These are phyloP conservation scores for Heliconius cydno DNA, from an alignment of 2,888 invertebrate genomes.

Conservation along the genomic window DNA sequence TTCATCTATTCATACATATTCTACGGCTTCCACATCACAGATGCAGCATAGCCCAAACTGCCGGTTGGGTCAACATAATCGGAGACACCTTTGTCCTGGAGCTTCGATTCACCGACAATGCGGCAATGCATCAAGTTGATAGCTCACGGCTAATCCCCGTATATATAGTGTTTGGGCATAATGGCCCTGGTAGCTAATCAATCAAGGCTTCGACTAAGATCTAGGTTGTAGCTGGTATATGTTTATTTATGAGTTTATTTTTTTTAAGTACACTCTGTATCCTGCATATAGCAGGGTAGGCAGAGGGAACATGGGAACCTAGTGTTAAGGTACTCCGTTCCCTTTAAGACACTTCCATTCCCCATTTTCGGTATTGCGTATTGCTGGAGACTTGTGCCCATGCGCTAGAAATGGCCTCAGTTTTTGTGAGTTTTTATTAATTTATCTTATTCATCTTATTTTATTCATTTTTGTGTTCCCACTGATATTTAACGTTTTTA, in stretches of 20 bases:
- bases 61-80: constrained; percentile 41
- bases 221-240: constrained; percentile 19
- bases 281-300: neutral
- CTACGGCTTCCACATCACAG: neutral
- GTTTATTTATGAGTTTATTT: constrained; percentile 14
- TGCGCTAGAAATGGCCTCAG: too few relatives aligned
- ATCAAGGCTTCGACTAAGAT: constrained; percentile 36
- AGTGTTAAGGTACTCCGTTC: neutral
- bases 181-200: constrained; percentile 39
- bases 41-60: constrained; percentile 8
- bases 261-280: neutral
- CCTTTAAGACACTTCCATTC: neutral
- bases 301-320: neutral
- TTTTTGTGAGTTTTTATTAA: too few relatives aligned
- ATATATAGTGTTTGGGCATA: constrained; percentile 46
- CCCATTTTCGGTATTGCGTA: neutral
- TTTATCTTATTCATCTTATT: too few relatives aligned
- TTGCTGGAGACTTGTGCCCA: too few relatives aligned
- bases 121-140: constrained; percentile 69
- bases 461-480: too few relatives aligned
- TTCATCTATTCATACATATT: neutral
- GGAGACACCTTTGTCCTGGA: constrained; percentile 63
- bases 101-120: constrained; percentile 65
- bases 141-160: constrained; percentile 61
- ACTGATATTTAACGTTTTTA: too few relatives aligned